These are phyloP conservation scores for Urocitellus parryii DNA, from an alignment of 2,113 vertebrate genomes.

Conservation along the genomic window DNA sequence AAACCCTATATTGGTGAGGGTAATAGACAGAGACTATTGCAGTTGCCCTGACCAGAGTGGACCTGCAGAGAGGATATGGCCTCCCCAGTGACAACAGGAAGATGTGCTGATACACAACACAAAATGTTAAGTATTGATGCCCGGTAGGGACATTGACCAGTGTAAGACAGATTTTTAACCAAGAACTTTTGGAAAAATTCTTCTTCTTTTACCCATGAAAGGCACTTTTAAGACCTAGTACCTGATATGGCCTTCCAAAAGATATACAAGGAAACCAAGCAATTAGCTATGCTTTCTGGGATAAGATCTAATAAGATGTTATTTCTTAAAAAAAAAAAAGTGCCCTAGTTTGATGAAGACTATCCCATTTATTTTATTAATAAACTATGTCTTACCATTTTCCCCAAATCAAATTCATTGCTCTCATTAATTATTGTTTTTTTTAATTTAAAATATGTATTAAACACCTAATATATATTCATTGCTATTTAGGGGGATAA, in stretches of 20 bases:
- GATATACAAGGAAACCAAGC: not conserved
- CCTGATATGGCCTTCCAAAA: not conserved
- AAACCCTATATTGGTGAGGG: accelerated
- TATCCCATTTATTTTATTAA: not conserved
- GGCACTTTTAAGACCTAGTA: not conserved
- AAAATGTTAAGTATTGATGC: not conserved
- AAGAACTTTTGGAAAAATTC: not conserved
- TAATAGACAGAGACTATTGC: not conserved
- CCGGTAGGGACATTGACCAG: too few species aligned
- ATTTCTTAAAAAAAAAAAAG: not conserved
- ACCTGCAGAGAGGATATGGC: not conserved
- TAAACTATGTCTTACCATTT: not conserved
- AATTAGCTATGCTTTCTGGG: not conserved
- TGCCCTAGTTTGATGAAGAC: not conserved
- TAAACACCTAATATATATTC: not conserved
- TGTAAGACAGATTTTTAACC: not conserved
- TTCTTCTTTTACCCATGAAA: not conserved
- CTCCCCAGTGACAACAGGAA: not conserved
- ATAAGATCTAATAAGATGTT: not conserved
- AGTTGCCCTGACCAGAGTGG: not conserved
- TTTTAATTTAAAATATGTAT: not conserved
- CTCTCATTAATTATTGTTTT: not conserved
- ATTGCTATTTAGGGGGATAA: not conserved
- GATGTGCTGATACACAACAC: not conserved
- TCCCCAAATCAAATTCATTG: not conserved